Evolutionary conservation across 2,888 invertebrate species (phyloP).

Genomic region (Drosophila melanosoma): DNA sequence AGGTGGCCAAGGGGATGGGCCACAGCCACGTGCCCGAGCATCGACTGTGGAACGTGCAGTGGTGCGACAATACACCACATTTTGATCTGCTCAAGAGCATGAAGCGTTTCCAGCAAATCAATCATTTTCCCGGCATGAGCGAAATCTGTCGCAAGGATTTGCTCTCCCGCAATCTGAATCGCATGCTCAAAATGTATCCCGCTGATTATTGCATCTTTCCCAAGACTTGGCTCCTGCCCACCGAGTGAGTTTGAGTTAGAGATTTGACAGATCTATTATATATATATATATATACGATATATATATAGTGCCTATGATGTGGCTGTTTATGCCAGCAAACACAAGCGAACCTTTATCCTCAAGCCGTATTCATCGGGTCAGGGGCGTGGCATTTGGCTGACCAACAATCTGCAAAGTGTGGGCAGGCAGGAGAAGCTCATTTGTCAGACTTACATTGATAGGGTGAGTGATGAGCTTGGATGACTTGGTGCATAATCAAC

Average conservation of each 20-base stretch:
- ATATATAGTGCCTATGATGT: slow-evolving; percentile 87
- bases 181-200: slow-evolving; percentile 95
- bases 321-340: slow-evolving; percentile 87
- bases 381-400: slow-evolving; percentile 94
- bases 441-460: slow-evolving; percentile 90
- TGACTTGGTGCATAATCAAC: no score
- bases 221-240: slow-evolving; percentile 96
- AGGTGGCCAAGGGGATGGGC: slow-evolving; percentile 80
- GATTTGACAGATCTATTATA: background rate
- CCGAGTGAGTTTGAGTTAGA: slow-evolving; percentile 89
- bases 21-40: slow-evolving; percentile 88
- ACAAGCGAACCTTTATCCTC: slow-evolving; percentile 91
- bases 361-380: slow-evolving; percentile 97
- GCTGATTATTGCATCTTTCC: slow-evolving; percentile 97
- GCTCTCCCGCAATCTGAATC: slow-evolving; percentile 94
- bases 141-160: slow-evolving; percentile 96
- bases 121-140: slow-evolving; percentile 96
- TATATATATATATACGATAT: no score
- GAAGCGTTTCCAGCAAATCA: slow-evolving; percentile 96
- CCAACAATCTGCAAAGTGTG: slow-evolving; percentile 90
- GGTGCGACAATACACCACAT: slow-evolving; percentile 90
- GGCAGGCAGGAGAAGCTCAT: slow-evolving; percentile 93
- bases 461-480: slow-evolving; percentile 31
- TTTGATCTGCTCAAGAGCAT: slow-evolving; percentile 95
- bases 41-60: slow-evolving; percentile 95